phyloP scores from a whole-genome alignment of 1,140 invertebrate genomes.

The Zaprionus kolodkinae region DNA sequence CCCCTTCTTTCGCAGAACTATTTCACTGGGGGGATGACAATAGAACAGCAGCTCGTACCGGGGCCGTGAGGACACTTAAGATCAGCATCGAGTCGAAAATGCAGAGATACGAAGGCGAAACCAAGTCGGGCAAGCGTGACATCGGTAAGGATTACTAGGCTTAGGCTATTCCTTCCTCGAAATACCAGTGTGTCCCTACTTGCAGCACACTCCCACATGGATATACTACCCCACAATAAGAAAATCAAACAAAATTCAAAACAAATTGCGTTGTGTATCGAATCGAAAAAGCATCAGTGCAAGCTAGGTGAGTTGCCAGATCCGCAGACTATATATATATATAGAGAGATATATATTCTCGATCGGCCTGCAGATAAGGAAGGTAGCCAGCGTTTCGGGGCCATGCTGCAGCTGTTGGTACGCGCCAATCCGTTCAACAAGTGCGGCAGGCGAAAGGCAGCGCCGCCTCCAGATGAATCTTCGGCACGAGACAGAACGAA shows the following conservation, averaged over 20 bases:
- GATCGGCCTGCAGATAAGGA: conserved; percentile 36
- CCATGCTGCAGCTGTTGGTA: conserved; percentile 53
- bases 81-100: background rate
- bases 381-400: conserved; percentile 30
- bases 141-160: conserved; percentile 3
- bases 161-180: no score
- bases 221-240: background rate
- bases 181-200: no score
- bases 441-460: background rate
- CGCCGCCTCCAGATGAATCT: background rate
- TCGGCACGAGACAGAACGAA: background rate
- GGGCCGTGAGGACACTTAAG: background rate
- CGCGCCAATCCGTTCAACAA: conserved; percentile 38
- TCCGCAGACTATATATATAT: background rate
- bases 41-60: background rate
- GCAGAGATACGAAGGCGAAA: background rate
- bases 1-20: conserved; percentile 40
- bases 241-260: background rate
- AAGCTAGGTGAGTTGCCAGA: background rate
- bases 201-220: background rate
- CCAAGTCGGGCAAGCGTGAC: conserved; percentile 1
- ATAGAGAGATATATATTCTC: background rate
- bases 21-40: background rate
- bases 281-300: background rate
- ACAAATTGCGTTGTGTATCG: background rate